phyloP scores from a whole-genome alignment of 2,888 invertebrate genomes.

The Seira musarum region DNA sequence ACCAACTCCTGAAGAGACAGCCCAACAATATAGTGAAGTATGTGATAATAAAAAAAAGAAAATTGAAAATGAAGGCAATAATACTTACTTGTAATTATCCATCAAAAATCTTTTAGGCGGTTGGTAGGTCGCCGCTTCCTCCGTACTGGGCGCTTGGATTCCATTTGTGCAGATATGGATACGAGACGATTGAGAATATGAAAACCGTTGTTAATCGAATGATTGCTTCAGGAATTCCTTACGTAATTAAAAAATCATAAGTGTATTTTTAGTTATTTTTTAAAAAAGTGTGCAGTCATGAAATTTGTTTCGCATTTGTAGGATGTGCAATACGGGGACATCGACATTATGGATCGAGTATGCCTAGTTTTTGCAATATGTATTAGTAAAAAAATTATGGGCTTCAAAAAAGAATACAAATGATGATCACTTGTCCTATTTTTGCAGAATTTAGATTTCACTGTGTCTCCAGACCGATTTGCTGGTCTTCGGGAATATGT shows the following conservation, averaged over 20 bases:
- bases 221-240: slow-evolving; percentile 81
- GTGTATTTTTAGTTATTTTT: no score
- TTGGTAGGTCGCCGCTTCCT: slow-evolving; percentile 86
- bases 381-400: neutral
- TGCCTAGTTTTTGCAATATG: neutral
- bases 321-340: slow-evolving; percentile 54
- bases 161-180: slow-evolving; percentile 84
- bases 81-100: neutral
- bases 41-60: neutral
- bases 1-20: slow-evolving; percentile 80
- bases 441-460: slow-evolving; percentile 84
- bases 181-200: slow-evolving; percentile 79
- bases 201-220: slow-evolving; percentile 79
- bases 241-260: slow-evolving; percentile 74
- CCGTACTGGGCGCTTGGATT: slow-evolving; percentile 92
- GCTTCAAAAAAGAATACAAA: no score
- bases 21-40: slow-evolving; percentile 79
- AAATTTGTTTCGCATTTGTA: no score
- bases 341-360: slow-evolving; percentile 83
- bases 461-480: slow-evolving; percentile 78
- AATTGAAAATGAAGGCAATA: neutral
- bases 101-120: no score
- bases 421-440: no score
- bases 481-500: slow-evolving; percentile 80
- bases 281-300: no score